A percentile compares a stretch with the other conserved stretches of the same genome.
Evolutionary conservation across 2,113 vertebrate genomes (phyloP).

Genomic region (Scatophagus argus): DNA sequence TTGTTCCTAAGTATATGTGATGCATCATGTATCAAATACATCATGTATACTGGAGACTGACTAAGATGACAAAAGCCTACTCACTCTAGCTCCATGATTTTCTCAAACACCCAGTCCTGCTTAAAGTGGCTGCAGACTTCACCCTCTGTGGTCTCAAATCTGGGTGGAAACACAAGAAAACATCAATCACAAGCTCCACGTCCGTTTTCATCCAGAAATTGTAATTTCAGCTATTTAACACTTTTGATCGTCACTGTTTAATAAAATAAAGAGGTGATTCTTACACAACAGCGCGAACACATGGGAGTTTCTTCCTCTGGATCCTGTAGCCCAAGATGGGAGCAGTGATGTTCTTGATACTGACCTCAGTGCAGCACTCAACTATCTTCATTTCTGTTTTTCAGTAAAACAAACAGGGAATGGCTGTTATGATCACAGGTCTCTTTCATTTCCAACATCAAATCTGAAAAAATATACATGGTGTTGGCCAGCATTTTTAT

Average conservation of each 20-base stretch:
- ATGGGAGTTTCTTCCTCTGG: constrained; percentile 70
- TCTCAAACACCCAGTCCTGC: constrained; percentile 63
- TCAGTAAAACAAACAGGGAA: constrained; percentile 10
- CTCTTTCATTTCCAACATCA: not conserved
- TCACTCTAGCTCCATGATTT: constrained; percentile 70
- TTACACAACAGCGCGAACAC: constrained; percentile 76
- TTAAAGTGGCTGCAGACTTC: constrained; percentile 72
- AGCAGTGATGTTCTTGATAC: constrained; percentile 37
- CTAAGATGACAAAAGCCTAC: constrained; percentile 21
- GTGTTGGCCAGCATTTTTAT: not conserved
- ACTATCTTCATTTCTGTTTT: constrained; percentile 29
- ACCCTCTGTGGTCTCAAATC: constrained; percentile 69
- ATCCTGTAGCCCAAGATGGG: constrained; percentile 77
- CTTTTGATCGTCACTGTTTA: not conserved
- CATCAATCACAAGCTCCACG: not conserved
- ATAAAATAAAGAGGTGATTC: constrained; percentile 9
- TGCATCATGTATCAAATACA: not conserved
- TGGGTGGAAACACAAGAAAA: not conserved
- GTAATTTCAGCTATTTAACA: not conserved
- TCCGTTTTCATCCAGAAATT: not conserved
- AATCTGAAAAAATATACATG: not conserved
- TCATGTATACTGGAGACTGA: not conserved
- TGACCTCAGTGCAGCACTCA: constrained; percentile 69
- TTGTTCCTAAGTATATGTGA: not conserved
- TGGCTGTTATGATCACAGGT: not conserved